Percentiles rank a stretch among this genome's conserved stretches.
These are phyloP conservation scores for Babylonia areolata DNA, from an alignment of 1,140 invertebrate genomes.

Conservation along the genomic window DNA sequence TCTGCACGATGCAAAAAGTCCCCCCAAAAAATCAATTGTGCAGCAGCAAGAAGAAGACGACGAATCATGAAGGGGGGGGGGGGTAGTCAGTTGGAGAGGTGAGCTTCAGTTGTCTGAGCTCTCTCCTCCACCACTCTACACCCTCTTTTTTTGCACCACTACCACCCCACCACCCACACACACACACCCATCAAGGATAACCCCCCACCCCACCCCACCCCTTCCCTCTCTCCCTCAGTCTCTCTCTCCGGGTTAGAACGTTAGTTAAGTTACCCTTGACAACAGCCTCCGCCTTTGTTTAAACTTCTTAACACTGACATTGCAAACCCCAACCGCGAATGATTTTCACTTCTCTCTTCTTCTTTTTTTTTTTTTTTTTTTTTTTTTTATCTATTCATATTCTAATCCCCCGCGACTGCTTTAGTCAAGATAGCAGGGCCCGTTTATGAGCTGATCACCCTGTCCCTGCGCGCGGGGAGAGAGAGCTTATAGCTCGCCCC, in stretches of 20 bases:
- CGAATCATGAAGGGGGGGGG: too few relatives aligned
- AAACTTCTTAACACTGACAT: constrained; percentile 65
- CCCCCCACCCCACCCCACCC: background rate
- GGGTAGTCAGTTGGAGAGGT: too few relatives aligned
- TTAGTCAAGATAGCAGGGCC: constrained; percentile 58
- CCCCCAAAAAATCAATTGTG: background rate
- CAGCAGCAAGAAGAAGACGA: background rate
- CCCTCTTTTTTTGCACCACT: too few relatives aligned
- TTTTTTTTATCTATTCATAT: constrained; percentile 68
- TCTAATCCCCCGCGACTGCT: constrained; percentile 60
- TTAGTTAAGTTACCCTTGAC: constrained; percentile 59
- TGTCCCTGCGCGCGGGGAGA: constrained; percentile 33
- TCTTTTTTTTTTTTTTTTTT: constrained; percentile 60
- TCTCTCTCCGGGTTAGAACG: constrained; percentile 42
- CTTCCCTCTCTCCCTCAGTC: background rate
- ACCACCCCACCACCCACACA: too few relatives aligned
- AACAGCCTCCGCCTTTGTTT: constrained; percentile 64
- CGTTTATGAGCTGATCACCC: constrained; percentile 65
- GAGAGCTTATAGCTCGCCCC: background rate
- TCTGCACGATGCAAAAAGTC: background rate
- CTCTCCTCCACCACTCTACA: too few relatives aligned
- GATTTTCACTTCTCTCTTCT: constrained; percentile 53
- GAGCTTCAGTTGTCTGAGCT: too few relatives aligned
- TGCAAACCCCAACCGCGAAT: constrained; percentile 56
- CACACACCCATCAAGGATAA: too few relatives aligned